Conservation (phyloP, 2,113 vertebrate species). For the Acanthochromis polyacanthus region DNA sequence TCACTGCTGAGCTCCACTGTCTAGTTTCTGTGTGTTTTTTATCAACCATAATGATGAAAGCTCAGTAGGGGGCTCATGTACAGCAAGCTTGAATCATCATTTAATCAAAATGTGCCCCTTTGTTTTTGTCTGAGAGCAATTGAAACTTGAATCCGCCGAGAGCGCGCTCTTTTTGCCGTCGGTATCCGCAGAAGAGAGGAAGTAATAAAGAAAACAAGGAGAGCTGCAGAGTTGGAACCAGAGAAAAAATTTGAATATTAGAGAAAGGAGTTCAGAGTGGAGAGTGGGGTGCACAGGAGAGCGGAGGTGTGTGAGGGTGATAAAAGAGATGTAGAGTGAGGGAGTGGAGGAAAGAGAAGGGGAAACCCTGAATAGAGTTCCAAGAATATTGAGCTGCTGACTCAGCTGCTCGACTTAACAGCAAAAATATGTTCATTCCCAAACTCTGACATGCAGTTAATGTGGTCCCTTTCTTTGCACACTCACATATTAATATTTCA, state of each 20-base stretch:
- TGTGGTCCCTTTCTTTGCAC: constrained; percentile 11
- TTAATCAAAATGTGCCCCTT: constrained; percentile 34
- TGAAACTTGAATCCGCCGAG: constrained; percentile 17
- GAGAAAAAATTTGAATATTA: constrained; percentile 42
- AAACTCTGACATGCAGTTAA: constrained; percentile 20
- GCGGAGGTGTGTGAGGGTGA: constrained; percentile 25
- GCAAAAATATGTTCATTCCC: constrained; percentile 36
- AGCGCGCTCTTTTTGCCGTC: background rate
- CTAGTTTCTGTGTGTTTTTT: constrained; percentile 8
- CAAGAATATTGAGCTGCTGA: constrained; percentile 35
- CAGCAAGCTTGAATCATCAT: constrained; percentile 9
- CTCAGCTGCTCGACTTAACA: constrained; percentile 40
- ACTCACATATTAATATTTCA: background rate
- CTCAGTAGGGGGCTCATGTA: constrained; percentile 3
- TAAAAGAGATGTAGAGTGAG: constrained; percentile 34
- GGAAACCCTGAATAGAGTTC: constrained; percentile 29
- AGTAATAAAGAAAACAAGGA: constrained; percentile 43
- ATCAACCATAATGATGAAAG: constrained; percentile 18
- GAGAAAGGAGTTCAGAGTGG: constrained; percentile 43
- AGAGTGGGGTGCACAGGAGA: constrained; percentile 15
- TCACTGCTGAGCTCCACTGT: background rate
- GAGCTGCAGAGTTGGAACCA: constrained; percentile 25
- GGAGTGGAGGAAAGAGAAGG: background rate
- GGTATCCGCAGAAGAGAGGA: constrained; percentile 17
- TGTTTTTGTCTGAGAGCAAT: constrained; percentile 14